Conservation (phyloP, 1,140 invertebrate genomes). For the Euura lappo region DNA sequence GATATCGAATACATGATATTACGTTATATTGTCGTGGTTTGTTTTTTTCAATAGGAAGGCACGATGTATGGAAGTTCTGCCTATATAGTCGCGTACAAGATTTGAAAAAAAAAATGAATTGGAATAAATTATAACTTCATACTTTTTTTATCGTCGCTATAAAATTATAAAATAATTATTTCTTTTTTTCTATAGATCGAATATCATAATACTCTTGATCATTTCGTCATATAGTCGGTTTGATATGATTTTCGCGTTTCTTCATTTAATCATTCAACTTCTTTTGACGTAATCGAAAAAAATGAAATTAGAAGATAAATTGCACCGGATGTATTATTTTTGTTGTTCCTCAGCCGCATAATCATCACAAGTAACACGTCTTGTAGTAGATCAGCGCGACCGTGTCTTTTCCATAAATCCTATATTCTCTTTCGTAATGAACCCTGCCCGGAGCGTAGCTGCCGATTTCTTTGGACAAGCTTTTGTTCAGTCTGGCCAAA, state of each 20-base stretch:
- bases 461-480: slow-evolving; percentile 22
- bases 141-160: neutral
- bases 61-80: slow-evolving; percentile 54
- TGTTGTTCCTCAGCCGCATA: too few relatives aligned
- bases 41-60: slow-evolving; percentile 36
- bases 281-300: neutral
- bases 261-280: neutral
- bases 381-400: slow-evolving; percentile 59
- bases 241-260: neutral
- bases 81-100: slow-evolving; percentile 24
- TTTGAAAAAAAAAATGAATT: neutral
- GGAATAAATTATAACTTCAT: neutral
- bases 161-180: too few relatives aligned
- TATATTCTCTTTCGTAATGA: slow-evolving; percentile 56
- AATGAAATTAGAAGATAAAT: neutral
- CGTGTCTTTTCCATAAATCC: slow-evolving; percentile 58
- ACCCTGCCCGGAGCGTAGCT: slow-evolving; percentile 53
- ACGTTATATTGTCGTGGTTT: slow-evolving; percentile 41
- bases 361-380: slow-evolving; percentile 59
- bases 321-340: neutral
- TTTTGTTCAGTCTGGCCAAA: slow-evolving; percentile 37
- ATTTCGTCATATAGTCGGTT: too few relatives aligned
- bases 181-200: neutral
- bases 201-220: too few relatives aligned
- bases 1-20: neutral